Conservation (phyloP, 1,140 invertebrate genomes). For the Atta cephalotes region DNA sequence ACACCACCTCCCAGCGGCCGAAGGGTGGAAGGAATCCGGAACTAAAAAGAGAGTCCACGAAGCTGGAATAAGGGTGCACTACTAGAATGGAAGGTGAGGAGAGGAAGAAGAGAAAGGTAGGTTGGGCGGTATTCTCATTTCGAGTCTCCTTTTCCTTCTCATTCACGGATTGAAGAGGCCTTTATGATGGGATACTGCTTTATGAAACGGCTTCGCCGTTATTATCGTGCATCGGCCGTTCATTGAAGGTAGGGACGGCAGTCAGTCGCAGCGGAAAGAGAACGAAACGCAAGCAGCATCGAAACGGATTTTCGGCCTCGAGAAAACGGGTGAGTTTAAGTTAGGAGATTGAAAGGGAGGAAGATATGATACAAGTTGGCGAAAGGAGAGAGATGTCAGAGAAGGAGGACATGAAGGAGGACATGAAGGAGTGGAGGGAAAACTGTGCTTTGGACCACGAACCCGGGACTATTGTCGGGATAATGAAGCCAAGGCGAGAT, state of each 20-base stretch:
- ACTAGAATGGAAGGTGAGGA: not conserved
- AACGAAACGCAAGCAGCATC: conserved; percentile 37
- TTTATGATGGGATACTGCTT: conserved; percentile 81
- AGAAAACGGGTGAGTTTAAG: conserved; percentile 42
- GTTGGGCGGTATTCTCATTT: conserved; percentile 73
- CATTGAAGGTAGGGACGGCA: not conserved
- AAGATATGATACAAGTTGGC: not conserved
- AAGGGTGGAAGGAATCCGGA: not conserved
- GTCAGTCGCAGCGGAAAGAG: not conserved
- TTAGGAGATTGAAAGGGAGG: not conserved
- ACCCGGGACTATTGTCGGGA: conserved; percentile 78
- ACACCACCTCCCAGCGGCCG: not conserved
- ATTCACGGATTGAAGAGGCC: conserved; percentile 79
- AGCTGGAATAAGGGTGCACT: not conserved
- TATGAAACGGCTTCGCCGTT: conserved; percentile 78
- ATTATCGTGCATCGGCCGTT: conserved; percentile 81
- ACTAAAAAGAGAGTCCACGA: conserved; percentile 17
- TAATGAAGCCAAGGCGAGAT: conserved; percentile 82
- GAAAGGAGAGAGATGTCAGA: not conserved
- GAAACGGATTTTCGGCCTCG: conserved; percentile 66
- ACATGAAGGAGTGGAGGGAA: conserved; percentile 3
- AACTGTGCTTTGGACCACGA: conserved; percentile 67
- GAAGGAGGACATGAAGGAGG: not conserved
- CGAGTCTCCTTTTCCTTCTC: conserved; percentile 77
- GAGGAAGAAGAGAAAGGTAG: conserved; percentile 33